A percentile compares a stretch with the other conserved stretches of the same genome.
phyloP scores from a whole-genome alignment of 2,888 invertebrate species.

The Drosophila maculinotata region DNA sequence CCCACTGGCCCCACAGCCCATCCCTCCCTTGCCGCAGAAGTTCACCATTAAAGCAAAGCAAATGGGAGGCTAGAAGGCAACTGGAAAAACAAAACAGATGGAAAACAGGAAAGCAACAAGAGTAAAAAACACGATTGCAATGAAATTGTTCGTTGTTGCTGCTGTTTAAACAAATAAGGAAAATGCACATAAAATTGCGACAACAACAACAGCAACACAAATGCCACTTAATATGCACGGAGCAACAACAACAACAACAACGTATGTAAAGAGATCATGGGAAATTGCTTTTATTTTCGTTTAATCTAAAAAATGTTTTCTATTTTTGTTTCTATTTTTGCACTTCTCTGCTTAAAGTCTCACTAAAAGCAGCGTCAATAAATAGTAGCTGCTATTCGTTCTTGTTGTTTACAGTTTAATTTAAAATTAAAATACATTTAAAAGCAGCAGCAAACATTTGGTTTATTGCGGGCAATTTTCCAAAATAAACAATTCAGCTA shows the following conservation, averaged over 20 bases:
- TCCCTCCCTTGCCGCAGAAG: conserved; percentile 16
- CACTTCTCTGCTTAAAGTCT: conserved; percentile 44
- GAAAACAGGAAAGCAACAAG: conserved; percentile 41
- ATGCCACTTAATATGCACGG: conserved; percentile 58
- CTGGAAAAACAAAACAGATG: conserved; percentile 39
- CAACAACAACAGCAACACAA: conserved; percentile 42
- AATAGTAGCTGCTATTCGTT: conserved; percentile 47
- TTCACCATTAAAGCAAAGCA: conserved; percentile 58
- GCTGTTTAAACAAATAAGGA: conserved; percentile 73
- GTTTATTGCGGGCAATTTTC: conserved; percentile 61
- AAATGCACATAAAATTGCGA: conserved; percentile 65
- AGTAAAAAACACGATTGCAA: conserved; percentile 50
- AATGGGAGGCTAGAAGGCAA: conserved; percentile 54
- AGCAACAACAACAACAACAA: conserved; percentile 27
- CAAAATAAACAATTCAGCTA: conserved; percentile 57
- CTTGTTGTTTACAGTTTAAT: conserved; percentile 70
- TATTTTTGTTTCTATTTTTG: conserved; percentile 20
- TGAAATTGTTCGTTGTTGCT: conserved; percentile 45
- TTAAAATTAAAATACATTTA: conserved; percentile 69
- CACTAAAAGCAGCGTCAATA: conserved; percentile 54
- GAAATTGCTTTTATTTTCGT: conserved; percentile 66
- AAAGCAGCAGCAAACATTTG: conserved; percentile 43
- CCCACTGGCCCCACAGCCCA: conserved; percentile 12
- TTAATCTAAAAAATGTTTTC: conserved; percentile 57
- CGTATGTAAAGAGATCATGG: conserved; percentile 67